phyloP scores from a whole-genome alignment of 1,140 invertebrate genomes.

The Amphibalanus amphitrite region DNA sequence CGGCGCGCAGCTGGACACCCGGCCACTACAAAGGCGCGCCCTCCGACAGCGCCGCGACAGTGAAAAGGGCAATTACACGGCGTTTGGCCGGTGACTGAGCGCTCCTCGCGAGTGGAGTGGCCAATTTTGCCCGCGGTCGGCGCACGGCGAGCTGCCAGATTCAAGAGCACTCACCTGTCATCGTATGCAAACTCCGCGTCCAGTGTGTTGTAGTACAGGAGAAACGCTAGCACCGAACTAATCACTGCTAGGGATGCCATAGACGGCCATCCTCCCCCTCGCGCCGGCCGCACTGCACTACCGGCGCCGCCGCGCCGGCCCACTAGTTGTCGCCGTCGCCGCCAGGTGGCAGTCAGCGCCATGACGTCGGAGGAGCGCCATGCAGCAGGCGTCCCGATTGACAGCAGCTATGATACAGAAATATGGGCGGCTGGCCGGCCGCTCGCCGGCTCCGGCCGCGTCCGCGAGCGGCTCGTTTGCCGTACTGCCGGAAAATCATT shows the following conservation, averaged over 20 bases:
- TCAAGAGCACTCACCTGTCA: constrained; percentile 20
- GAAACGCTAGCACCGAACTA: constrained; percentile 15
- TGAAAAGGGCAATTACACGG: background rate
- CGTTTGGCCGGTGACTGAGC: background rate
- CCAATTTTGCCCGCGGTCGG: background rate
- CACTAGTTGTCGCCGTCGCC: background rate
- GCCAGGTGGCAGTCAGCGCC: background rate
- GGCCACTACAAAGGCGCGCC: no score
- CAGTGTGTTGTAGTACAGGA: constrained; percentile 22
- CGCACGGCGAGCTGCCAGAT: constrained; percentile 4
- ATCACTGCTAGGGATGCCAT: background rate
- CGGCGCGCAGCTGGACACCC: no score
- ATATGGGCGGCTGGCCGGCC: background rate
- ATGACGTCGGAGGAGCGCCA: background rate
- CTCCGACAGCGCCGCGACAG: background rate
- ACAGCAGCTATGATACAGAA: background rate
- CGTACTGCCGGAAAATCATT: background rate
- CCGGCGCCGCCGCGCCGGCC: no score
- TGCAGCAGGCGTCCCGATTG: background rate
- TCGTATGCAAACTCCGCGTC: constrained; percentile 23
- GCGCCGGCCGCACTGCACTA: background rate
- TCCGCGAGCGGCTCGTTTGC: background rate
- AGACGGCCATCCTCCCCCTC: constrained; percentile 1
- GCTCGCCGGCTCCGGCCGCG: no score
- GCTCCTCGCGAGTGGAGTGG: background rate